phyloP scores from a whole-genome alignment of 2,113 vertebrate genomes.

The Pan troglodytes region NHGRI_mPanTro3-v2.1_pri NC_072398.2:220520001-220520500 shows the following conservation, averaged over 20 bases:
- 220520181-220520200: not conserved
- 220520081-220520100: not conserved
- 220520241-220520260: not conserved
- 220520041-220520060: rapidly evolving
- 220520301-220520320: not conserved
- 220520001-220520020: not conserved
- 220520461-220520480: not conserved
- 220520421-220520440: not conserved
- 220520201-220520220: not conserved
- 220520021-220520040: not conserved
- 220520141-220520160: not conserved
- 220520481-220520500: not conserved
- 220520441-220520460: not conserved
- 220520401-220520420: not conserved
- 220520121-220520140: not conserved
- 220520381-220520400: not conserved
- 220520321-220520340: not conserved
- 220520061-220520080: not conserved
- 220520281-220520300: not conserved
- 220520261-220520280: not conserved
- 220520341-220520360: not conserved
- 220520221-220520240: not conserved
- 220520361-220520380: not conserved
- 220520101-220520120: not conserved
- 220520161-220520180: not conserved